Percentiles rank a stretch among this genome's conserved stretches.
phyloP scores from a whole-genome alignment of 2,888 invertebrate genomes.

The Geophilus truncorum region DNA sequence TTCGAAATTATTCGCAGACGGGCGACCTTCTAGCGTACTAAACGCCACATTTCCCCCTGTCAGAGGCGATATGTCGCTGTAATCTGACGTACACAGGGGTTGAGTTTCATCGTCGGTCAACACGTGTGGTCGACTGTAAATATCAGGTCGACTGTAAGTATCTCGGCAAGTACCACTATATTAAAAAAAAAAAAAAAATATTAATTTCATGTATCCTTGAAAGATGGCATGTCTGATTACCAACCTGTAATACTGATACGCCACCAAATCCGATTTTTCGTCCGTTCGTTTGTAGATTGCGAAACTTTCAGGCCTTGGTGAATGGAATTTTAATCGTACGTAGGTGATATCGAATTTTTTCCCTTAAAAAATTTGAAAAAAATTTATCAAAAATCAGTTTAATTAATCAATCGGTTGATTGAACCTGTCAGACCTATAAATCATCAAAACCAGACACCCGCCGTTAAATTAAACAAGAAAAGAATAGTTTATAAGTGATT shows the following conservation, averaged over 20 bases:
- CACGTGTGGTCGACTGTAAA: conserved; percentile 61
- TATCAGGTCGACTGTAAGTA: conserved; percentile 80
- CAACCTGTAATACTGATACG: conserved; percentile 85
- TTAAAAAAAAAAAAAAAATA: background rate
- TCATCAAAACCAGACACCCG: too few relatives aligned
- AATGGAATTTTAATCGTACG: conserved; percentile 86
- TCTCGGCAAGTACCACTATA: conserved; percentile 82
- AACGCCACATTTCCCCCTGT: conserved; percentile 92
- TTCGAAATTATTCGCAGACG: conserved; percentile 88
- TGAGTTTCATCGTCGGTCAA: conserved; percentile 76
- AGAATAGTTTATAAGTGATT: too few relatives aligned
- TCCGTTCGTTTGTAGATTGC: conserved; percentile 80
- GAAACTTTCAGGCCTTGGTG: conserved; percentile 95
- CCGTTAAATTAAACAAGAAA: too few relatives aligned
- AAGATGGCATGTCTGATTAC: background rate
- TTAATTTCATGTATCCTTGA: background rate
- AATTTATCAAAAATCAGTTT: background rate
- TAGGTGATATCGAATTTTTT: conserved; percentile 98
- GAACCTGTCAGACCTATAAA: too few relatives aligned
- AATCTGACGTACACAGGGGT: conserved; percentile 96
- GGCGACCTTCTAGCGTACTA: conserved; percentile 88
- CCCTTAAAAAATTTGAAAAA: conserved; percentile 54
- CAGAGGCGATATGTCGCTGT: conserved; percentile 93
- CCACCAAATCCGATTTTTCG: conserved; percentile 75
- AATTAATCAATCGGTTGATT: background rate